Percentiles rank a stretch among this genome's conserved stretches.
These are phyloP conservation scores for Urocolius indicus DNA, from an alignment of 2,113 vertebrate species.

Conservation along the genomic window DNA sequence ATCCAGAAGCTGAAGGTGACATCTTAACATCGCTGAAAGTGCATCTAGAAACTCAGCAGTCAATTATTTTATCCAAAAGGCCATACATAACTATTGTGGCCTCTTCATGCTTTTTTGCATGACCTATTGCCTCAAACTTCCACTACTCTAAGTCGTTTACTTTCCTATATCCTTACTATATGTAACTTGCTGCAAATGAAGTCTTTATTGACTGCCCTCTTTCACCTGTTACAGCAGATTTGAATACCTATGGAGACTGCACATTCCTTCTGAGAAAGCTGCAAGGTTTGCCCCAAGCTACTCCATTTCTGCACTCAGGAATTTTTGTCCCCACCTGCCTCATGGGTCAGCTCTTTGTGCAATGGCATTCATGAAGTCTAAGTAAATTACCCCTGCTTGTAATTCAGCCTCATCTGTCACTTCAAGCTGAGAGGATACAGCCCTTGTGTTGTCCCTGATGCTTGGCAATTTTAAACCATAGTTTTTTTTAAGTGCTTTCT, in stretches of 20 bases:
- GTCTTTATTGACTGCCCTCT: conserved; percentile 48
- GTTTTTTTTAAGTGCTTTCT: neutral
- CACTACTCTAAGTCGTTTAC: neutral
- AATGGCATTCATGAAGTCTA: neutral
- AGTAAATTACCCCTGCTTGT: conserved; percentile 33
- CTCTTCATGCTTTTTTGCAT: conserved; percentile 37
- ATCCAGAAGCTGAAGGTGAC: conserved; percentile 37
- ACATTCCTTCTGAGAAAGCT: conserved; percentile 33
- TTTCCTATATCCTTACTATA: conserved; percentile 21
- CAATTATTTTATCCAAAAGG: conserved; percentile 42
- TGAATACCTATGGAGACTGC: conserved; percentile 43
- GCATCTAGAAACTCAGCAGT: conserved; percentile 17
- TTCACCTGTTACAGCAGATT: conserved; percentile 56
- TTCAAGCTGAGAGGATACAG: neutral
- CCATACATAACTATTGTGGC: conserved; percentile 50
- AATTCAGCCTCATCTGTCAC: neutral
- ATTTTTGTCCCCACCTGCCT: conserved; percentile 44
- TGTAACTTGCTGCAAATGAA: conserved; percentile 1
- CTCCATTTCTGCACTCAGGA: conserved; percentile 31
- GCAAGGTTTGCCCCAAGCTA: conserved; percentile 42
- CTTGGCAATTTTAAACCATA: neutral
- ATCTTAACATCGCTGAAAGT: conserved; percentile 48
- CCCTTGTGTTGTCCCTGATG: neutral
- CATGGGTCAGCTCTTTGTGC: conserved; percentile 23
- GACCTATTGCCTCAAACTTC: conserved; percentile 36